phyloP scores from a whole-genome alignment of 2,888 invertebrate species.

The Drosophila macrospina region DNA sequence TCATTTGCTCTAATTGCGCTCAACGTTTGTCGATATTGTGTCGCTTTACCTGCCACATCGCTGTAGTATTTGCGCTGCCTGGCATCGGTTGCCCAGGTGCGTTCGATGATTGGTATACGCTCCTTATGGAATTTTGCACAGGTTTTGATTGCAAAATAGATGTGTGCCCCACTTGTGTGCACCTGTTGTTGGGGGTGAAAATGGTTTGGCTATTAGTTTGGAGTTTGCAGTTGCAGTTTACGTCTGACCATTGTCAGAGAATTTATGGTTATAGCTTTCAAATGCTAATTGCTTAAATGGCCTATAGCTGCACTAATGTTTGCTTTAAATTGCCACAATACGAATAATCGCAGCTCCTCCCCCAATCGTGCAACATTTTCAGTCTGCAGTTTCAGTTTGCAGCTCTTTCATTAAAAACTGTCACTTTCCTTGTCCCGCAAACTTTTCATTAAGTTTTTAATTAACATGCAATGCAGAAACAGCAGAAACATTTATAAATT shows the following conservation, averaged over 20 bases:
- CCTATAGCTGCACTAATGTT: slow-evolving; percentile 23
- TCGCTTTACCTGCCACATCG: slow-evolving; percentile 89
- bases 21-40: slow-evolving; percentile 57
- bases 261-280: slow-evolving; percentile 70
- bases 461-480: slow-evolving; percentile 1
- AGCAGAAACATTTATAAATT: background rate
- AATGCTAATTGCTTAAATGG: slow-evolving; percentile 66
- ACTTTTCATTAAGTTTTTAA: slow-evolving; percentile 2
- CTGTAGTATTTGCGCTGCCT: slow-evolving; percentile 92
- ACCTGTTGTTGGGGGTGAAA: slow-evolving; percentile 53
- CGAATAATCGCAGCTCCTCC: background rate
- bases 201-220: slow-evolving; percentile 18
- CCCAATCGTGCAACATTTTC: background rate
- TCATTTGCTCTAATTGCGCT: slow-evolving; percentile 71
- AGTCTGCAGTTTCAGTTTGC: background rate
- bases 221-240: slow-evolving; percentile 33
- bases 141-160: slow-evolving; percentile 94
- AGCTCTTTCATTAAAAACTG: slow-evolving; percentile 5
- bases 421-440: background rate
- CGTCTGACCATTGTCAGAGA: slow-evolving; percentile 43
- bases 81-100: slow-evolving; percentile 93
- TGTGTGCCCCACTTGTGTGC: slow-evolving; percentile 66
- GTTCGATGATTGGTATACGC: slow-evolving; percentile 91
- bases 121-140: slow-evolving; percentile 93
- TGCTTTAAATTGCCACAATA: slow-evolving; percentile 17